phyloP scores from a whole-genome alignment of 30 jellyfish, hydroid and myxozoan species.

The Chironex yamaguchii region DNA sequence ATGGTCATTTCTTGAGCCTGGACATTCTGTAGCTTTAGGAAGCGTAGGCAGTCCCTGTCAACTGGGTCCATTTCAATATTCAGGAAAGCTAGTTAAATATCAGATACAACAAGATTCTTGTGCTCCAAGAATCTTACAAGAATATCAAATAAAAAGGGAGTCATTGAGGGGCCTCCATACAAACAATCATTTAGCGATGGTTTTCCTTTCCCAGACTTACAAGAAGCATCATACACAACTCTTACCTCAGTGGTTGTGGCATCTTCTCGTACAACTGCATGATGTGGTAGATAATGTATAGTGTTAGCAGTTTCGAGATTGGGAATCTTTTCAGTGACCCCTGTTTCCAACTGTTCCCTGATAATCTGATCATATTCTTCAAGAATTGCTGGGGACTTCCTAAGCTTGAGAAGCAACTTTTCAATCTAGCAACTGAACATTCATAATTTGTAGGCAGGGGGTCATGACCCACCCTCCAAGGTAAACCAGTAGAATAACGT shows the following conservation, averaged over 20 bases:
- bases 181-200: conserved; percentile 64
- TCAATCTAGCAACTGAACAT: too few relatives aligned
- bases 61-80: too few relatives aligned
- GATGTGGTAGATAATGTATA: conserved; percentile 16
- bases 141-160: conserved; percentile 32
- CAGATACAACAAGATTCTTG: too few relatives aligned
- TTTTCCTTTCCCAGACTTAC: too few relatives aligned
- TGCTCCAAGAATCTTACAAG: too few relatives aligned
- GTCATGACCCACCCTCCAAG: conserved; percentile 68
- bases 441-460: conserved; percentile 56
- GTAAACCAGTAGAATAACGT: conserved; percentile 56
- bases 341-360: conserved; percentile 2
- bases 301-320: neutral
- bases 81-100: too few relatives aligned
- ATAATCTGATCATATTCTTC: neutral
- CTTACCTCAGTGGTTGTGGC: neutral
- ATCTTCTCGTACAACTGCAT: conserved; percentile 10
- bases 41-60: too few relatives aligned
- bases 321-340: neutral
- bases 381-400: conserved; percentile 1
- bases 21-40: too few relatives aligned
- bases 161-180: conserved; percentile 55
- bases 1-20: too few relatives aligned
- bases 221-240: neutral
- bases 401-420: neutral